Evolutionary conservation across 2,797 vertebrate species (phyloP), one percentile per base, ranked within the genome.

Genomic region (Neolamprologus multifasciatus): DNA sequence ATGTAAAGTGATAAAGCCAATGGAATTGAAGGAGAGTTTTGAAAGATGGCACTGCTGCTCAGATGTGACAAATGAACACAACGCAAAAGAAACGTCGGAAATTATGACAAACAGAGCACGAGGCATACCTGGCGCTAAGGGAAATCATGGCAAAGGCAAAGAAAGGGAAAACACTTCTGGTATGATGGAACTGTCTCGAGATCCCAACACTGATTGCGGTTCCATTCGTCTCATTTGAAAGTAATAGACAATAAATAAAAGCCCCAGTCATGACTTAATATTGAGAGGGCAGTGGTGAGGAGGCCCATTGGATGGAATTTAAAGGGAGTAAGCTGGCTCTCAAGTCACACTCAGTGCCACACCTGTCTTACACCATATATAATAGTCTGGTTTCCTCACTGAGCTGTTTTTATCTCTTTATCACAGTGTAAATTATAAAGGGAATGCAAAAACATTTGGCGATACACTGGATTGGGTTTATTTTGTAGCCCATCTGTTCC

Each of bases 401-500:
- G 26, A 31, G 26, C 23, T 51, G 11, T 33, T 76, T 51, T 76
- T 76, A 51, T 76, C 45, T 51, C 71, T 76, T 76, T 76, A 33
- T 51, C 45, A 76, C 45, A 76, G 26, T 33, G 45, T 36, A 45
- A 64, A 77, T 84, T 81, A 80, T 81, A 69, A 82, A 82, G 76
- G 78, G 50, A 10, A 81, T 23, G 71, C 8, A 74, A 74, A 87
- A 85, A 83, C 67, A 82, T 79, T 83, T 74, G 82, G 31, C 1
- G 14, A 79, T 82, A 19, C 1, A 29, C 57, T 86, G 78, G 3
- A 85, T 82, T 67, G 54, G 11, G 79, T 87, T 90, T 77, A 86
- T 81, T 91, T 88, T 85, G 80, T 76, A 13, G 78, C 71, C 89
- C 90, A 88, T 91, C 89, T 93, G 86, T 86, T 92, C 82, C 64